phyloP scores from a whole-genome alignment of 2,797 vertebrate genomes.

The Spheniscus humboldti region DNA sequence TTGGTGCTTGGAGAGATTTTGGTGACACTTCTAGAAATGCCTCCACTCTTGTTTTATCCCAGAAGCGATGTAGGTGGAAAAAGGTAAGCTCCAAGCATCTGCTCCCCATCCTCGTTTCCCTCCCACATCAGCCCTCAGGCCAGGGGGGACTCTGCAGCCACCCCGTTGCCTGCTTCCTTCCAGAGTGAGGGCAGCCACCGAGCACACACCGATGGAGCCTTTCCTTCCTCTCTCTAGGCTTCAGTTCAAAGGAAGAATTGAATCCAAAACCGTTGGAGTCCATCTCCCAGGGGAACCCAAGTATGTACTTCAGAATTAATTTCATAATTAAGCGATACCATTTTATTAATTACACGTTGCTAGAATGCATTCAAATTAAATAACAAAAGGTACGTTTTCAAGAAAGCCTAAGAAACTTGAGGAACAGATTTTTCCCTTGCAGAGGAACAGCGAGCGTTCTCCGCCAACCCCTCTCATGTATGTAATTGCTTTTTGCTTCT shows the following conservation, averaged over 20 bases:
- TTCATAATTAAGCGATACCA: not conserved
- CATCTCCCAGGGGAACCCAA: slow-evolving; percentile 85
- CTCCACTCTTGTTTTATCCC: not conserved
- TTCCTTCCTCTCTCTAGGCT: slow-evolving; percentile 75
- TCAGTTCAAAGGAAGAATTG: slow-evolving; percentile 78
- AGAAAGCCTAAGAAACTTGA: not conserved
- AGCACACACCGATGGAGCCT: slow-evolving; percentile 4
- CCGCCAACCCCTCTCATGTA: not conserved
- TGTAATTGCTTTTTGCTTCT: not conserved
- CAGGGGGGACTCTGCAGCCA: not conserved
- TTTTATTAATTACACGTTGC: not conserved
- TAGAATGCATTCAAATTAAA: not conserved
- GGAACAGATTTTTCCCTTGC: not conserved
- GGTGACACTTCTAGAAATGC: not conserved
- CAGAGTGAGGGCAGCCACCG: not conserved
- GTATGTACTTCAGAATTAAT: slow-evolving; percentile 74
- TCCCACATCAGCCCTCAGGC: not conserved
- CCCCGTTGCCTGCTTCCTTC: not conserved
- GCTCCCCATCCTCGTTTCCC: not conserved
- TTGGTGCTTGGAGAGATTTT: not conserved
- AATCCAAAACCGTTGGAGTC: slow-evolving; percentile 75
- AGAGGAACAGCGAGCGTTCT: not conserved
- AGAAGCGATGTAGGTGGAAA: not conserved
- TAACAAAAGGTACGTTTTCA: not conserved
- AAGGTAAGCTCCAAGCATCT: not conserved